These are phyloP conservation scores for Scaptomyza cyrtandrae DNA, from an alignment of 2,888 invertebrate genomes.

Conservation along the genomic window DNA sequence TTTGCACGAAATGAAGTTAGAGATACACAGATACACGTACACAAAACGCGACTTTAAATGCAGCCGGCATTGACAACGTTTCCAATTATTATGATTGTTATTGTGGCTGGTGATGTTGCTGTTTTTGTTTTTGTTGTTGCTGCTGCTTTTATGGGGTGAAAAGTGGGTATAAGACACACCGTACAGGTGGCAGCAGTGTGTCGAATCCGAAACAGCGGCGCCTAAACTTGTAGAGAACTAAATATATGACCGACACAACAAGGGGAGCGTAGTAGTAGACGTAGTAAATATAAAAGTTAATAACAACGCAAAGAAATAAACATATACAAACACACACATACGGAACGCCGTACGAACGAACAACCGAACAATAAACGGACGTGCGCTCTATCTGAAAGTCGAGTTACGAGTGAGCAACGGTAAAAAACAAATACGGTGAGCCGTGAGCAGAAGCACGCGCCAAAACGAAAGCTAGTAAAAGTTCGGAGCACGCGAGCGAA, in stretches of 20 bases:
- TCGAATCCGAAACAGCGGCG: slow-evolving; percentile 50
- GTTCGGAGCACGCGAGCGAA: slow-evolving; percentile 44
- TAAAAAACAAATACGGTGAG: slow-evolving; percentile 49
- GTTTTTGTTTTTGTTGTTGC: slow-evolving; percentile 8
- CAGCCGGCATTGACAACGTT: slow-evolving; percentile 68
- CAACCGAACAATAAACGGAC: slow-evolving; percentile 44
- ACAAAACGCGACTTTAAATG: slow-evolving; percentile 42
- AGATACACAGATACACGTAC: slow-evolving; percentile 42
- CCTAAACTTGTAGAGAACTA: slow-evolving; percentile 52
- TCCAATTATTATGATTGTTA: slow-evolving; percentile 47
- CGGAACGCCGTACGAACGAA: slow-evolving; percentile 36
- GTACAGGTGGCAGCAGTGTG: slow-evolving; percentile 65
- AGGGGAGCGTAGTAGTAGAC: slow-evolving; percentile 42
- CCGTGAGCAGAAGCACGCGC: slow-evolving; percentile 55
- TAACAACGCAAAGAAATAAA: slow-evolving; percentile 73
- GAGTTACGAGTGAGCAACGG: slow-evolving; percentile 74
- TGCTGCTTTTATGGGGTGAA: slow-evolving; percentile 6
- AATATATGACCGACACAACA: slow-evolving; percentile 40
- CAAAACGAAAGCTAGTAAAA: slow-evolving; percentile 67
- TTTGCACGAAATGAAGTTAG: slow-evolving; percentile 47
- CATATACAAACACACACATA: slow-evolving; percentile 46
- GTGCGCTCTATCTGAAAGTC: slow-evolving; percentile 72
- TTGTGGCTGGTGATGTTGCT: slow-evolving; percentile 12
- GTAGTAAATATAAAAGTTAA: slow-evolving; percentile 70
- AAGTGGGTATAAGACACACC: slow-evolving; percentile 24